phyloP scores from a whole-genome alignment of 2,113 vertebrate species.

The Globicephala melas region DNA sequence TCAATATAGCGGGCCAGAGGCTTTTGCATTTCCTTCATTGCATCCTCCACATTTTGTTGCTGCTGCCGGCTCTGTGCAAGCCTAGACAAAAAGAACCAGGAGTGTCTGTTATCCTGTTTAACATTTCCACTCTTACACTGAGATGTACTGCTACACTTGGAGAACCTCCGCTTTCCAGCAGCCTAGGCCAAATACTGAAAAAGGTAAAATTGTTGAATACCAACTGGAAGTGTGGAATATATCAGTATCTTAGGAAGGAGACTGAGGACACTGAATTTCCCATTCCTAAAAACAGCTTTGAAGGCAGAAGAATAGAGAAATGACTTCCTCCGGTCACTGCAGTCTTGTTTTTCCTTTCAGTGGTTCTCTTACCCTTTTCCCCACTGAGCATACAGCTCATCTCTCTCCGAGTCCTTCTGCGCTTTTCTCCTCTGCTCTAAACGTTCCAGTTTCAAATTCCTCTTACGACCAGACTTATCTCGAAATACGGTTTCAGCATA shows the following conservation, averaged over 20 bases:
- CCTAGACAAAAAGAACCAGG: conserved; percentile 75
- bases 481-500: conserved; percentile 90
- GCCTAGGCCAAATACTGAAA: background rate
- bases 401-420: conserved; percentile 86
- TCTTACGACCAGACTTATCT: conserved; percentile 91
- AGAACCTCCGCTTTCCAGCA: background rate
- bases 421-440: conserved; percentile 87
- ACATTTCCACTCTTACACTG: background rate
- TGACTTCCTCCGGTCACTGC: background rate
- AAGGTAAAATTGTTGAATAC: background rate
- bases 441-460: conserved; percentile 89
- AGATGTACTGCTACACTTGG: background rate
- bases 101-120: background rate
- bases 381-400: conserved; percentile 94
- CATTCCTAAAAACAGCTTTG: background rate
- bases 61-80: conserved; percentile 91
- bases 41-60: conserved; percentile 91
- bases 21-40: conserved; percentile 92
- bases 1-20: conserved; percentile 93
- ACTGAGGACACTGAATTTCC: background rate
- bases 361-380: conserved; percentile 90
- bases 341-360: fast-evolving
- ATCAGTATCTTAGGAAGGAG: background rate
- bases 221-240: background rate
- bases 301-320: background rate